Base-by-base conservation (phyloP, 2,888 invertebrate species). In the Catocala nupta region DNA sequence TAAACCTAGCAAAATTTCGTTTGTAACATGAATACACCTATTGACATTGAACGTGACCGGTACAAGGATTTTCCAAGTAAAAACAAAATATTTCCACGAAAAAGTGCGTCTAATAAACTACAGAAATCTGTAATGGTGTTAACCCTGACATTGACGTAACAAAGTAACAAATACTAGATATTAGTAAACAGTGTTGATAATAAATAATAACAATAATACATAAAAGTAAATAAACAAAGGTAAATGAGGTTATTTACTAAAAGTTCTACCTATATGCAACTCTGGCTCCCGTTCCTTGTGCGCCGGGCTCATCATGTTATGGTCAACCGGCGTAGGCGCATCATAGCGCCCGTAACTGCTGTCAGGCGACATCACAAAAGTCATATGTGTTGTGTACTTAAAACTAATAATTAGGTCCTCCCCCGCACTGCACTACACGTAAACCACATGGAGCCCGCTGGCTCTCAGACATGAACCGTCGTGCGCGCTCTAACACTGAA, bases 281-380 rank as follows among this genome's bases (percentile, higher is more conserved):
- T 96, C 96, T 43, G 96, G 96, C 85, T 96, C 96, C 65, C 96
- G 88, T 71, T 93, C 93, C 85, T 90, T 90, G 70, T 90, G 91
- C 75, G 82, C 86, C 71, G 92, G 85, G 77, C 87, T 88, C 82
- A 95, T 91, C 78, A 92, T 82, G 74, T 79, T 87, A 75, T 88
- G 92, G 70, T 95, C 95, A 67, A 94, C 91, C 63, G 95, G 95
- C 77, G 95, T 86, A 77, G 95, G 95, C 88, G 90, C 89, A 84
- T 93, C 94, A 82, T 92, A 94, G 87, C 94, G 91, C 86, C 94
- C 95, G 83, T 95, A 95, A 80, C 95, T 95, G 89, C 96, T 96
- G 88, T 96, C 96, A 85, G 96, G 96, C 83, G 96, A 95, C 85
- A 96, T 94, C 96, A 96, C 96, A 86, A 83, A 78, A 90, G 90